Evolutionary conservation across 1,140 invertebrate species (phyloP), one percentile per base, ranked within the genome.

Genomic region (Drusus annulatus): DNA sequence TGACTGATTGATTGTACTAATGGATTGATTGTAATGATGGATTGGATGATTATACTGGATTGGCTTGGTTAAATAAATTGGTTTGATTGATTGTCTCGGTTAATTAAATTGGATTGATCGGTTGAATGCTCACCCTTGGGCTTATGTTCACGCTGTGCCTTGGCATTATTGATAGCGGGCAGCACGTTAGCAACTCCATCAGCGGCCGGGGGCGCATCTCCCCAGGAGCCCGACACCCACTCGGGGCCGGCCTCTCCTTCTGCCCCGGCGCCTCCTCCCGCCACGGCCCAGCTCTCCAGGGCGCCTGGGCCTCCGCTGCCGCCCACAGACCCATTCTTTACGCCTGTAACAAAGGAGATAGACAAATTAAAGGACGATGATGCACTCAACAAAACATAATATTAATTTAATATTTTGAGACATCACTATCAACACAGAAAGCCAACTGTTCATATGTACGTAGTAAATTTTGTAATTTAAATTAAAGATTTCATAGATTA

Each of bases 161-260:
- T 75, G 36, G 78, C 23, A 16, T 79, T 77, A 52, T 77, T 81
- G 58, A 51, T 76, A 28, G 77, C 7, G 36, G 76, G 60, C 21
- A 54, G 60, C 21, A 71, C 71, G 23, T 81, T 82, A 58, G 78
- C 79, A 36, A 60, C 19, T 36, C 81, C 81, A 21, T 76, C 63
- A 21, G 50, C 82, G 21, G 78, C 82, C 82, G 78, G 80, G 81
- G 84, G 19, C 82, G 82, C 84, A 79, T 81, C 80, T 58, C 80
- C 81, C 60, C 82, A 60, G 73, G 83, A 69, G 31, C 73, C 82
- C 74, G 91, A 74, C 84, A 80, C 84, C 87, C 87, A 25, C 60
- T 76, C 28, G 25, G 56, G 17, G 4, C 21, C 17, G 58, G 7
- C 58, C 75, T 45, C 75, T 28, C 10, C 36, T 8, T 45, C 28